Percentiles rank a stretch among this genome's conserved stretches.
These are phyloP conservation scores for Petaurus breviceps DNA, from an alignment of 2,113 vertebrate genomes.

Conservation along the genomic window DNA sequence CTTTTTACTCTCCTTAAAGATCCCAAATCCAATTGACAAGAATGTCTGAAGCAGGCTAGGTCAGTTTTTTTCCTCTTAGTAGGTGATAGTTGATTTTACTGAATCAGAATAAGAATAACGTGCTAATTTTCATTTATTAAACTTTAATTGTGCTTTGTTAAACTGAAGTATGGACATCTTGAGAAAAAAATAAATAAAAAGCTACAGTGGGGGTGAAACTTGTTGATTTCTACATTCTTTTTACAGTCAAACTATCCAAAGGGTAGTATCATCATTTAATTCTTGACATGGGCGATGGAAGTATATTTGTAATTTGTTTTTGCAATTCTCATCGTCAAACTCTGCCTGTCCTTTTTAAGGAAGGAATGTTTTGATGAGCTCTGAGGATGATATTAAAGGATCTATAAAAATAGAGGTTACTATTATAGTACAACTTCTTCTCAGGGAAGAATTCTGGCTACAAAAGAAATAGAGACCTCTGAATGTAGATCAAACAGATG, in stretches of 20 bases:
- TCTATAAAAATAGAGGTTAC: conserved; percentile 74
- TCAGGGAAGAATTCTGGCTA: conserved; percentile 79
- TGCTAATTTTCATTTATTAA: neutral
- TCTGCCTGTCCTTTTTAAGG: accelerated
- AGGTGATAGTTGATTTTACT: neutral
- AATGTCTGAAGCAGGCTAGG: neutral
- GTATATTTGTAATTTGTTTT: neutral
- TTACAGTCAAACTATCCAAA: neutral
- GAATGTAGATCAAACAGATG: conserved; percentile 80
- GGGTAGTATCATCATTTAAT: neutral
- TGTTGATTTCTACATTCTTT: neutral
- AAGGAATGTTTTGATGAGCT: neutral
- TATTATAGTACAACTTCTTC: conserved; percentile 77
- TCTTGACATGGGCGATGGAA: neutral
- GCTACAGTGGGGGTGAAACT: neutral
- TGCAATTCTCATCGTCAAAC: neutral
- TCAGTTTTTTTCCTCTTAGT: neutral
- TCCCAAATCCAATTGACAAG: conserved; percentile 33
- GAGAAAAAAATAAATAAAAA: neutral
- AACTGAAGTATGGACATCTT: neutral
- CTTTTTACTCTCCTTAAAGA: conserved; percentile 49
- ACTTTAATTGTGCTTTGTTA: neutral
- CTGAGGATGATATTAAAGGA: neutral
- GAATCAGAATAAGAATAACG: neutral
- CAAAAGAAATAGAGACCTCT: conserved; percentile 74